phyloP scores from a whole-genome alignment of 2,888 invertebrate genomes.

The Xestoiulus laeticollis region DNA sequence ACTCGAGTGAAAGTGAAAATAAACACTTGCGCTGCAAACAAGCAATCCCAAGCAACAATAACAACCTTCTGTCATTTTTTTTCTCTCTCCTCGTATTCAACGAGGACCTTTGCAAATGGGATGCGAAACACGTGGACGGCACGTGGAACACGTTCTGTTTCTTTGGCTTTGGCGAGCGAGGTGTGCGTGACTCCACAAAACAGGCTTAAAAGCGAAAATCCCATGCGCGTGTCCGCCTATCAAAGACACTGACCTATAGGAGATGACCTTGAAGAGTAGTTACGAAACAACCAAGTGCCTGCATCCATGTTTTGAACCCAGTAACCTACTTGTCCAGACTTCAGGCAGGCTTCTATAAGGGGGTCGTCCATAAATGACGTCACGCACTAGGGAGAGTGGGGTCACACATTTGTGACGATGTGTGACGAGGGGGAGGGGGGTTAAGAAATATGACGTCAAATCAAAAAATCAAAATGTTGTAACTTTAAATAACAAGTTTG shows the following conservation, averaged over 20 bases:
- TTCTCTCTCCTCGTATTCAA: not conserved
- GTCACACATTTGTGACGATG: too few species aligned
- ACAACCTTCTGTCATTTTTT: not conserved
- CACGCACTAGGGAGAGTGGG: too few species aligned
- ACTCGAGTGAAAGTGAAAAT: not conserved
- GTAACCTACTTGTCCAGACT: not conserved
- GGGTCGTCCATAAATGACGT: too few species aligned
- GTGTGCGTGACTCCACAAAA: conserved; percentile 18
- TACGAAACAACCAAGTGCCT: not conserved
- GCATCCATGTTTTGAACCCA: not conserved
- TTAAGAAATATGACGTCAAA: too few species aligned
- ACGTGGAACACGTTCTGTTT: not conserved
- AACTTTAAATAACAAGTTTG: too few species aligned
- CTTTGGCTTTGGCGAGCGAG: not conserved
- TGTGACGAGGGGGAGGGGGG: too few species aligned
- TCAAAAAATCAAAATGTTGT: too few species aligned
- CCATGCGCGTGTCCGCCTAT: not conserved
- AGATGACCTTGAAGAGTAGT: not conserved
- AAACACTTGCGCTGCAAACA: conserved; percentile 6
- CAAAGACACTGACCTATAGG: not conserved
- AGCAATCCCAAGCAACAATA: not conserved
- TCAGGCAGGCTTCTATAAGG: not conserved
- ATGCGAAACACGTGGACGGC: not conserved
- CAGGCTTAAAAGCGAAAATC: not conserved
- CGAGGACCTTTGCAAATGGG: not conserved